Base-by-base conservation (phyloP, 2,113 vertebrate species). In the Brienomyrus brachyistius region DNA sequence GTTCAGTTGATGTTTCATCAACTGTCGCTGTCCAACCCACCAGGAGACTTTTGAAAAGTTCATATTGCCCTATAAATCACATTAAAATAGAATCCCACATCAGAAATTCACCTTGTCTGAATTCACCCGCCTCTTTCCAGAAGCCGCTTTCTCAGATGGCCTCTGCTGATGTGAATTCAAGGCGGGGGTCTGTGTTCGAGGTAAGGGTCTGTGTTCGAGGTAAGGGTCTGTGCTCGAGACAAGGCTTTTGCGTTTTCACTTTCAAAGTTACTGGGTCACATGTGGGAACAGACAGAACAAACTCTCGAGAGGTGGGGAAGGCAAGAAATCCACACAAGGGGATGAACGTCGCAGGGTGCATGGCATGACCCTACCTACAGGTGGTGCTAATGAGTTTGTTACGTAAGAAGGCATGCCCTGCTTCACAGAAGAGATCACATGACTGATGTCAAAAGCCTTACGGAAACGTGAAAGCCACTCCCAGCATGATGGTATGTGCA, bases 21-120 rank as follows among this genome's bases (percentile, higher is more conserved):
- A n/a, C n/a, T 91, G 91, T 92, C 92, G 90, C 89, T 88, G 54
- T 91, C 85, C 10, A 54, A 90, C 54, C 82, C 15, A 50, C 50
- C 80, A 86, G 88, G 87, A 43, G 85, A 70, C 51, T 70, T 70
- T 31, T 27, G 7, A 27, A n/a, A 70, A 77, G 70, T 17, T 10
- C 31, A 77, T 77, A 77, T 77, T 77, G 70, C 70, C 70, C 27
- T 74, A 74, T 74, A 74, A n/a, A 35, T 74, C 9, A 40, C 35
- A 74, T 17, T 74, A 35, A 74, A 74, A 15, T 0, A 35, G 31
- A 74, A 31, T 35, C 3, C 27, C 70, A 4, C 11, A 74, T 17
- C 66, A 70, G 66, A 70, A 83, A 43, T 47, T 9, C 17, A 23
- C 40, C 43, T 62, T 21, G 21, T n/a, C 59, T 1, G 21, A 62